These are phyloP conservation scores for Brachionus rotundiformis DNA, from an alignment of 1,140 invertebrate genomes.

Conservation along the genomic window DNA sequence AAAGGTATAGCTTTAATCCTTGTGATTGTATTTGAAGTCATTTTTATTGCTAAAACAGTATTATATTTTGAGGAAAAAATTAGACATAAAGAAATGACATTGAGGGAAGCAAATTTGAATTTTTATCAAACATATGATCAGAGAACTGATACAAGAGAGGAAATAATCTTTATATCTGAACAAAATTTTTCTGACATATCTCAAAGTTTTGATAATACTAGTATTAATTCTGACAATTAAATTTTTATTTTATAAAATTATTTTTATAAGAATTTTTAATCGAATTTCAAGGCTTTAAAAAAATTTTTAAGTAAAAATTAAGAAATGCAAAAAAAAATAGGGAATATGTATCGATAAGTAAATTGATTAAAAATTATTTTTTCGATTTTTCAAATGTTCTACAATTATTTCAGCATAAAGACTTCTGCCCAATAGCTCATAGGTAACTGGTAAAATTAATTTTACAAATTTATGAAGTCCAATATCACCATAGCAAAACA, in stretches of 20 bases:
- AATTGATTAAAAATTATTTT: too few relatives aligned
- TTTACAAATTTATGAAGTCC: slow-evolving; percentile 71
- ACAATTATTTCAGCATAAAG: slow-evolving; percentile 75
- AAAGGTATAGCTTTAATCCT: neutral
- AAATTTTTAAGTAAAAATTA: neutral
- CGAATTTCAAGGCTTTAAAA: too few relatives aligned
- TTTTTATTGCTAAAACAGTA: neutral
- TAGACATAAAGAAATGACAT: neutral
- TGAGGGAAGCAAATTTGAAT: neutral
- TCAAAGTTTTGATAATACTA: neutral
- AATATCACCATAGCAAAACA: slow-evolving; percentile 75
- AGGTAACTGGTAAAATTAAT: slow-evolving; percentile 74
- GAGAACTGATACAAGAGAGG: neutral
- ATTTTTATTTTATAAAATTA: too few relatives aligned
- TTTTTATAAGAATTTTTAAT: too few relatives aligned
- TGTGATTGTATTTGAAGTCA: neutral
- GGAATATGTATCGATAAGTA: too few relatives aligned
- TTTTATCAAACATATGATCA: neutral
- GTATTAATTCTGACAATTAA: neutral
- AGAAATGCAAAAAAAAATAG: too few relatives aligned
- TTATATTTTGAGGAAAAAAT: neutral
- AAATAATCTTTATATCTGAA: neutral
- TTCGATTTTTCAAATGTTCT: slow-evolving; percentile 70
- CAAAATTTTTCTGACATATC: neutral
- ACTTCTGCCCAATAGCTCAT: slow-evolving; percentile 73